Evolutionary conservation across 2,888 invertebrate genomes (phyloP), one percentile per base, ranked within the genome.

Genomic region (Merodon equestris): DNA sequence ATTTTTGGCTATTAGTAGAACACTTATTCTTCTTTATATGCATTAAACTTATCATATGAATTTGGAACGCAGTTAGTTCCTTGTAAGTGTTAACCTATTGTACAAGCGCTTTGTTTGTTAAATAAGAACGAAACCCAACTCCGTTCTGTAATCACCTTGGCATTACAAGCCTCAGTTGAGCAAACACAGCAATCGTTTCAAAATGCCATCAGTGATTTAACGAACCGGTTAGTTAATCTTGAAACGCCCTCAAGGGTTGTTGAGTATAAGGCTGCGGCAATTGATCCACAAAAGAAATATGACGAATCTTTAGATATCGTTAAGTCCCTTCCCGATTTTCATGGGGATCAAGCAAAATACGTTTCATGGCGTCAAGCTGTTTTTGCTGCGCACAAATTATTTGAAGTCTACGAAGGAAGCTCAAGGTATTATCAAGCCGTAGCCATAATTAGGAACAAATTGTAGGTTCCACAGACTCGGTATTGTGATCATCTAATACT

Each of bases 301-400:
- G n/a, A 50, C 4, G 27, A 50, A 50, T 27, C 50, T 10, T 40
- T 40, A 40, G 15, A 44, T 27, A 19, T 44, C 7, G 40, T 54
- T 2, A 42, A 54, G 17, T 57, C 57, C 2, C 44, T 57, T 10
- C 57, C 57, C 14, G 57, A 57, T 9, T 47, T 66, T 56, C 17
- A 44, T 36, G 67, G 67, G 14, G 47, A 56, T n/a, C 47, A 47
- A 12, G 3, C 7, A n/a, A 51, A 12, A 14, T 45, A 66, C 44
- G 54, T 67, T 67, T 74, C 61, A 12, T 74, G 67, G 74, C 60
- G 67, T 13, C 77, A 73, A 44, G 68, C 79, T 17, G 72, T 57
- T 12, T 53, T 48, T 19, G 60, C 66, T 36, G 76, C 76, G 1
- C 66, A 76, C 48, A 64, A 57, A 34, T 12, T 71, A 1, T 81